phyloP scores from a whole-genome alignment of 2,888 invertebrate species.

The Diachrysia chrysitis region DNA sequence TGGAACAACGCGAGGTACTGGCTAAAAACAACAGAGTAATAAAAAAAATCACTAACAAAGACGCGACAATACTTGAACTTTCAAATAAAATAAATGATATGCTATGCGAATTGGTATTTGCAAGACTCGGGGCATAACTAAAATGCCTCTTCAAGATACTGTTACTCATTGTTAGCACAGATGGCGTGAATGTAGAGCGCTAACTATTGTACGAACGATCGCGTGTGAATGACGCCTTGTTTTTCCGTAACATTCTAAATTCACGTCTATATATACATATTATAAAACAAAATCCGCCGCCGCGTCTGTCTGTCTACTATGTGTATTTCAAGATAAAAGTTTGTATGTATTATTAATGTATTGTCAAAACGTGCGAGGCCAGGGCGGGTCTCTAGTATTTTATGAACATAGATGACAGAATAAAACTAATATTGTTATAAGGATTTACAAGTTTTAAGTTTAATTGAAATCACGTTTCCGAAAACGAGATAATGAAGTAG shows the following conservation, averaged over 20 bases:
- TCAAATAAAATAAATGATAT: constrained; percentile 10
- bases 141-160: constrained; percentile 32
- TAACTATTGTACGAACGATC: constrained; percentile 38
- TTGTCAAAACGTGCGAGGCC: too few species aligned
- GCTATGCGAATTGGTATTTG: constrained; percentile 24
- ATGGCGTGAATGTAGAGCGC: constrained; percentile 49
- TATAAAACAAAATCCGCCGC: too few species aligned
- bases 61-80: constrained; percentile 11
- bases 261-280: too few species aligned
- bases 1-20: not conserved
- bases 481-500: not conserved
- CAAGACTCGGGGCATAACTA: too few species aligned
- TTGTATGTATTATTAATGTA: too few species aligned
- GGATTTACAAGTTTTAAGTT: not conserved
- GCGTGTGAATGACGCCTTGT: constrained; percentile 15
- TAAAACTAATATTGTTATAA: not conserved
- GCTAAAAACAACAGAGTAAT: not conserved
- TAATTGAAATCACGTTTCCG: not conserved
- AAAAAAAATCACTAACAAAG: not conserved
- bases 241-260: constrained; percentile 6
- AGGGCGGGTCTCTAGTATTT: too few species aligned
- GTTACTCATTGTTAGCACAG: constrained; percentile 57
- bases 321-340: too few species aligned
- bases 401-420: not conserved
- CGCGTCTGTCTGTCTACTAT: too few species aligned